Percentiles rank a stretch among this genome's conserved stretches.
These are phyloP conservation scores for Rousettus madagascariensis DNA, from an alignment of 2,797 vertebrate genomes.

Conservation along the genomic window DNA sequence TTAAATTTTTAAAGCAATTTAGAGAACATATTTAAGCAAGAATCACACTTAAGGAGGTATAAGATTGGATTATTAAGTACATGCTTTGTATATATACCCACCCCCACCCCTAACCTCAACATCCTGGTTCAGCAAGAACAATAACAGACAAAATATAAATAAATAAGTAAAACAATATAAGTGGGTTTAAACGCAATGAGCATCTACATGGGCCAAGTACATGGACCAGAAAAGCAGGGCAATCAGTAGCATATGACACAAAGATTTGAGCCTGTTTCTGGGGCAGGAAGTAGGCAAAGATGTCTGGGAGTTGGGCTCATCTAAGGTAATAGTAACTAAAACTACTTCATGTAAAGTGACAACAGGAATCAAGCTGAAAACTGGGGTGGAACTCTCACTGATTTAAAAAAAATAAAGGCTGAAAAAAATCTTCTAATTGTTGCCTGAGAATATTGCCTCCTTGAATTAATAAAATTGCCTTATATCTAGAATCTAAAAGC, in stretches of 20 bases:
- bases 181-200: background rate
- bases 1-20: constrained; percentile 25
- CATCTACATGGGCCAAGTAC: background rate
- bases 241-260: background rate
- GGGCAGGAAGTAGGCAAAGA: background rate
- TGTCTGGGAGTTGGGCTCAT: background rate
- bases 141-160: background rate
- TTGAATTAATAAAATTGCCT: background rate
- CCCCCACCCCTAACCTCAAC: background rate
- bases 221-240: background rate
- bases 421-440: background rate
- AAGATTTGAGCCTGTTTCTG: background rate
- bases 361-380: background rate
- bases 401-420: background rate
- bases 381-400: background rate
- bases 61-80: background rate
- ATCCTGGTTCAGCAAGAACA: background rate
- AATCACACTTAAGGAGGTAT: background rate
- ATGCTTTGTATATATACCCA: background rate
- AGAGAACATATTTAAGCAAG: background rate
- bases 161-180: constrained; percentile 9
- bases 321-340: background rate
- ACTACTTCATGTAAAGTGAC: background rate
- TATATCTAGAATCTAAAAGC: background rate
- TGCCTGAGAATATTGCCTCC: background rate